A percentile compares a stretch with the other conserved stretches of the same genome.
phyloP scores from a whole-genome alignment of 23 tunicate species.

The Styela clava region DNA sequence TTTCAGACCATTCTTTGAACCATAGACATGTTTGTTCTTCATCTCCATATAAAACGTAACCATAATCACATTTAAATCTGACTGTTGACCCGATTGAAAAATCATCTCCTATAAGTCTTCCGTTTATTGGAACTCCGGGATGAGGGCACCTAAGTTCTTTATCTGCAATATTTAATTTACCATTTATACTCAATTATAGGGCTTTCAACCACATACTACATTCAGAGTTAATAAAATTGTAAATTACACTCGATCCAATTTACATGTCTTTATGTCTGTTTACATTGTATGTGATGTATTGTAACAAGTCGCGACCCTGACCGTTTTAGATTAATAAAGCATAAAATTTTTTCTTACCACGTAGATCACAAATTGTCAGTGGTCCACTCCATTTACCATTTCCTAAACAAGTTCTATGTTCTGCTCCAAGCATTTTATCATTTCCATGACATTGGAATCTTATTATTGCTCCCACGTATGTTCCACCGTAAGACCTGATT shows the following conservation, averaged over 20 bases:
- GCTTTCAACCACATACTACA: neutral
- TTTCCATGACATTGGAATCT: neutral
- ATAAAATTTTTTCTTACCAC: too few species aligned
- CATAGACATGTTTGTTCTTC: neutral
- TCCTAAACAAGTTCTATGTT: neutral
- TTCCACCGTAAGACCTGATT: neutral
- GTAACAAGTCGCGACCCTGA: too few species aligned
- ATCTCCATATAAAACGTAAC: slow-evolving; percentile 5
- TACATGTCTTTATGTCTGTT: too few species aligned
- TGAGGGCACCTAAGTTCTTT: neutral
- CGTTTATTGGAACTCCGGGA: slow-evolving; percentile 19
- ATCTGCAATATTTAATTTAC: neutral
- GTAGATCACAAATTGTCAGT: neutral
- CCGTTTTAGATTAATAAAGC: too few species aligned
- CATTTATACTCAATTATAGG: neutral
- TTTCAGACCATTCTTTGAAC: neutral
- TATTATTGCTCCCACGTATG: too few species aligned
- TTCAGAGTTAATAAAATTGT: too few species aligned
- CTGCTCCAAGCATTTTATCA: neutral
- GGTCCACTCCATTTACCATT: slow-evolving; percentile 4
- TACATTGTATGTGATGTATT: too few species aligned
- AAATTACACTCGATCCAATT: too few species aligned
- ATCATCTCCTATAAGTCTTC: slow-evolving; percentile 5
- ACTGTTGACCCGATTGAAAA: slow-evolving; percentile 4
- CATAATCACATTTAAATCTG: slow-evolving; percentile 6